Evolutionary conservation across 1,140 invertebrate genomes (phyloP).

Genomic region (Phthorimaea operculella): DNA sequence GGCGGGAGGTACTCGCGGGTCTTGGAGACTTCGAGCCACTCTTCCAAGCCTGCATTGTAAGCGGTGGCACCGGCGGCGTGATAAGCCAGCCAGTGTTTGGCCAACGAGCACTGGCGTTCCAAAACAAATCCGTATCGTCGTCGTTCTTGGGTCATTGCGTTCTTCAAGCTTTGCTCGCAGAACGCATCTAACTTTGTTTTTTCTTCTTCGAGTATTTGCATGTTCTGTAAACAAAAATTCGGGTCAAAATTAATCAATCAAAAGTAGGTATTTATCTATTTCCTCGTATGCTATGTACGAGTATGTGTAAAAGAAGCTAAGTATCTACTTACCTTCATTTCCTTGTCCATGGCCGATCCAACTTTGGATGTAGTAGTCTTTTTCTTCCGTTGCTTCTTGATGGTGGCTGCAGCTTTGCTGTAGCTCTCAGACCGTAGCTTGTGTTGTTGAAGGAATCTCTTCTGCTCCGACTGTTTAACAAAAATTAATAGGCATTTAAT

Average conservation of each 20-base stretch:
- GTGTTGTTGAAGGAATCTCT: conserved; percentile 89
- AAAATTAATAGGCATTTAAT: too few relatives aligned
- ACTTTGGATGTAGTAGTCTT: conserved; percentile 82
- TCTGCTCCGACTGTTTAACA: conserved; percentile 81
- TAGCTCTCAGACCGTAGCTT: conserved; percentile 89
- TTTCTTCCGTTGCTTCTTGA: conserved; percentile 91
- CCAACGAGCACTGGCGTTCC: conserved; percentile 89
- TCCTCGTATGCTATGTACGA: too few relatives aligned
- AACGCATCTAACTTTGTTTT: conserved; percentile 90
- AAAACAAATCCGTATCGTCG: conserved; percentile 93
- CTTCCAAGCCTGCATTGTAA: conserved; percentile 84
- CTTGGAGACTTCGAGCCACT: conserved; percentile 88
- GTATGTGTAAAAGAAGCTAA: too few relatives aligned
- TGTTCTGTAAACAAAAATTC: conserved; percentile 72
- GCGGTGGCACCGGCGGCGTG: conserved; percentile 81
- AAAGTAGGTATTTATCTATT: too few relatives aligned
- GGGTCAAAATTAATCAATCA: too few relatives aligned
- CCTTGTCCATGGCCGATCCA: conserved; percentile 85
- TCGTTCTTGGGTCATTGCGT: conserved; percentile 93
- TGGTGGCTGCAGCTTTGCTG: conserved; percentile 86
- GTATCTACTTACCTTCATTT: conserved; percentile 87
- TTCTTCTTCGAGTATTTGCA: conserved; percentile 91
- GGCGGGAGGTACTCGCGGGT: conserved; percentile 86
- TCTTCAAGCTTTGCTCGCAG: conserved; percentile 90
- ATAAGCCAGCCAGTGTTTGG: conserved; percentile 92